Percentiles rank a stretch among this genome's conserved stretches.
Conservation (phyloP, 2,113 vertebrate genomes). For the Sinocyclocheilus maitianheensis region DNA sequence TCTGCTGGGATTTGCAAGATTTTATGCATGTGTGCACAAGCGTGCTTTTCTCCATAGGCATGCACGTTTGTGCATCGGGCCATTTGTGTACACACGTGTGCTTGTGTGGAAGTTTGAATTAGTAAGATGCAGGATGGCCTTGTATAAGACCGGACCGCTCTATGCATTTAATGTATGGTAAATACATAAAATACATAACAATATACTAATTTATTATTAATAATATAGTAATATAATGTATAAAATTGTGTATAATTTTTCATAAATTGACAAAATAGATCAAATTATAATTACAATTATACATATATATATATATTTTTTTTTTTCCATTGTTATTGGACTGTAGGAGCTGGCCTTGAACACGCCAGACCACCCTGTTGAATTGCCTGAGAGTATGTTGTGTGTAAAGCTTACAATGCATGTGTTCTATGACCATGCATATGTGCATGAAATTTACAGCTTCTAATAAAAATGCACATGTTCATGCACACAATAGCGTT, state of each 20-base stretch:
- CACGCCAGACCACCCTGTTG: conserved; percentile 9
- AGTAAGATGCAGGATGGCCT: neutral
- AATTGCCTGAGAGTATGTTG: conserved; percentile 22
- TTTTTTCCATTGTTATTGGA: neutral
- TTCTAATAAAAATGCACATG: neutral
- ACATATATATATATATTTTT: too few relatives aligned
- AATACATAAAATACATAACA: too few relatives aligned
- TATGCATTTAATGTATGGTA: neutral
- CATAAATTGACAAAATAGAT: too few relatives aligned
- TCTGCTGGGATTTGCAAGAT: conserved; percentile 4
- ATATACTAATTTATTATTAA: too few relatives aligned
- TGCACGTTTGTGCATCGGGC: conserved; percentile 7
- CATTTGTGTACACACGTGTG: neutral
- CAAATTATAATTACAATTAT: too few relatives aligned
- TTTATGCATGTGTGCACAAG: conserved; percentile 23
- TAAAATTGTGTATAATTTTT: too few relatives aligned
- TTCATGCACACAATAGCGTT: neutral
- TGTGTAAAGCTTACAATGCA: neutral
- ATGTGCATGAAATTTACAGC: neutral
- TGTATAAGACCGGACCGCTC: neutral
- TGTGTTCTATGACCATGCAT: neutral
- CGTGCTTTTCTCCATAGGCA: neutral
- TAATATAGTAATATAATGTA: too few relatives aligned
- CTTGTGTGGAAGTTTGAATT: neutral
- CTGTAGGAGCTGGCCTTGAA: conserved; percentile 35